Evolutionary conservation across 2,888 invertebrate species (phyloP), one percentile per base, ranked within the genome.

Genomic region (Drosophila koepferae): DNA sequence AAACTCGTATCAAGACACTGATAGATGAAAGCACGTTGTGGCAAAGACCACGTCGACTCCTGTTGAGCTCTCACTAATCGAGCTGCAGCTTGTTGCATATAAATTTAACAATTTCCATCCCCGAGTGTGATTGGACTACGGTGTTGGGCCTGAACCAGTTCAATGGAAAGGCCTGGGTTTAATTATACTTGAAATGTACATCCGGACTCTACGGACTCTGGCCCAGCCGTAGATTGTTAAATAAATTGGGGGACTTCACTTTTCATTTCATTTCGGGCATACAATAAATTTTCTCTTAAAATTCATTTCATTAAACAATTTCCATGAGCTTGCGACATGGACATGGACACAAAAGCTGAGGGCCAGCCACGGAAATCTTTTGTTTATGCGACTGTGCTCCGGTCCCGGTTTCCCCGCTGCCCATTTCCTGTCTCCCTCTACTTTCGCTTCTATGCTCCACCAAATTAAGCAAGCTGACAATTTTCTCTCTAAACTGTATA

Each of bases 381-480:
- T 88, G 90, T 88, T 88, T 88, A 82, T 80, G 58, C 72, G 69
- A 72, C 67, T 23, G 28, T 80, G 63, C 71, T 46, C 44, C 66
- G 36, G 56, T 55, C 72, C 61, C 48, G 46, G 34, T n/a, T 18
- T n/a, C 28, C 36, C 41, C 16, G n/a, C 9, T 23, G 4, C 16
- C 38, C 40, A 10, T 20, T 20, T 54, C 43, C 40, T 49, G 1
- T 14, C 28, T 40, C 36, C 34, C 48, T 14, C 8, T 43, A 43
- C 43, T 41, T 51, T 10, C 38, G 48, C 23, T 14, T 1, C 68
- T 72, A 55, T 69, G 73, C 71, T 80, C 58, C 71, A 61, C 77
- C 87, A 88, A 88, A 88, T 88, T 89, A 90, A 89, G 89, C 83
- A 82, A 83, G 90, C 90, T 90, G 89, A 89, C 89, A 89, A 90